phyloP scores from a whole-genome alignment of 2,888 invertebrate genomes.

The Noctua fimbriata region DNA sequence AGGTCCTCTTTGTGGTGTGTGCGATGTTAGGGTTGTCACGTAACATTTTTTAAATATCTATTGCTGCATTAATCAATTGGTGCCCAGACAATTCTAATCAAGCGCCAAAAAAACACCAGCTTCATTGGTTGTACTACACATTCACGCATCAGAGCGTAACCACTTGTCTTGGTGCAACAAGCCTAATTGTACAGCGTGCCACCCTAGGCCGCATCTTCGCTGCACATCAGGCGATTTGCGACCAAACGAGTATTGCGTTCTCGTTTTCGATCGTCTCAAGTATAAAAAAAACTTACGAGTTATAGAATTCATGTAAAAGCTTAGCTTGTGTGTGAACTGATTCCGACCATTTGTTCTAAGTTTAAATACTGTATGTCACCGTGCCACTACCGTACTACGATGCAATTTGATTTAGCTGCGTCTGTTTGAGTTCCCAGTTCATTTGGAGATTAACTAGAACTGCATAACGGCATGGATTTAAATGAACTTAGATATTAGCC shows the following conservation, averaged over 20 bases:
- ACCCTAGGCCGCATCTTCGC: not conserved
- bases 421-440: constrained; percentile 27
- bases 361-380: not conserved
- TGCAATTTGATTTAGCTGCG: constrained; percentile 51
- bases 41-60: too few species aligned
- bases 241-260: too few species aligned
- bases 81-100: not conserved
- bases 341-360: not conserved
- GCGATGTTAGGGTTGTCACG: too few species aligned
- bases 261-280: accelerated
- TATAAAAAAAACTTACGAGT: not conserved
- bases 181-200: not conserved
- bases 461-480: not conserved
- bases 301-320: not conserved
- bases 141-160: not conserved
- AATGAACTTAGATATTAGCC: not conserved
- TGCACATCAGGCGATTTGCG: not conserved
- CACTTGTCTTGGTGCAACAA: too few species aligned
- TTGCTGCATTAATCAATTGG: too few species aligned
- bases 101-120: not conserved
- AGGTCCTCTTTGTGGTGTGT: not conserved
- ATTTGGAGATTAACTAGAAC: constrained; percentile 28
- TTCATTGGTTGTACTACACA: not conserved
- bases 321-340: not conserved
- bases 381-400: not conserved